Base-by-base conservation (phyloP, 2,888 invertebrate species). In the Eutolmus rufibarbis region DNA sequence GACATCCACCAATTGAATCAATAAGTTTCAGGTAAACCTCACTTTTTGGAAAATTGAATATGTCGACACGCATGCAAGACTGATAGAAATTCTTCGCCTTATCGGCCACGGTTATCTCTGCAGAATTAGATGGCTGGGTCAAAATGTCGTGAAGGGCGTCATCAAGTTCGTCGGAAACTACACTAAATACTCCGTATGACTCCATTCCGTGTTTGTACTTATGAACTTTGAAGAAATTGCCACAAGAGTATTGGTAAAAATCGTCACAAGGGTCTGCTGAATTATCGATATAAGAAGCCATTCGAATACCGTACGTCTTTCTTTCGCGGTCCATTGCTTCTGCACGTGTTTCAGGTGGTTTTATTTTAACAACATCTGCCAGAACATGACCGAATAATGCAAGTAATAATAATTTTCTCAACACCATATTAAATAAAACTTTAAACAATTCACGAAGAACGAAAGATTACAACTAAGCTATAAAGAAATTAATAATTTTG, bases 171-270 rank as follows among this genome's bases (percentile, higher is more conserved):
- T 31, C 57, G 0, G 56, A 57, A n/a, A 57, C 82, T 57, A 82
- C n/a, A 82, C 23, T 37, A 66, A 57, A 57, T 4, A 82, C 82
- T 37, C 37, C n/a, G 8, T 34, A 37, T 5, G 7, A 9, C 7
- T n/a, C 37, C 19, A 34, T 14, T 19, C 82, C 82, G 14, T 82
- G 82, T 37, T 57, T 82, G 12, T 34, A 31, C 34, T 82, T 82
- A 7, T 82, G 82, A 34, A 57, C 23, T 57, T 82, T 82, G 37
- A 82, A 82, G 23, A 12, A 97, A 90, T 97, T 97, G 0, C 97
- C 97, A 91, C 96, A 97, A 0, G 97, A 96, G 90, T 95, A 97
- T 90, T 96, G 95, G 91, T 97, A 97, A 91, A 97, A 97, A 91
- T 97, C 97, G 7, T 95, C 93, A 91, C 97, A 97, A 0, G 97